Conservation (phyloP, 1,140 invertebrate genomes). For the Phymastichus coffea region DNA sequence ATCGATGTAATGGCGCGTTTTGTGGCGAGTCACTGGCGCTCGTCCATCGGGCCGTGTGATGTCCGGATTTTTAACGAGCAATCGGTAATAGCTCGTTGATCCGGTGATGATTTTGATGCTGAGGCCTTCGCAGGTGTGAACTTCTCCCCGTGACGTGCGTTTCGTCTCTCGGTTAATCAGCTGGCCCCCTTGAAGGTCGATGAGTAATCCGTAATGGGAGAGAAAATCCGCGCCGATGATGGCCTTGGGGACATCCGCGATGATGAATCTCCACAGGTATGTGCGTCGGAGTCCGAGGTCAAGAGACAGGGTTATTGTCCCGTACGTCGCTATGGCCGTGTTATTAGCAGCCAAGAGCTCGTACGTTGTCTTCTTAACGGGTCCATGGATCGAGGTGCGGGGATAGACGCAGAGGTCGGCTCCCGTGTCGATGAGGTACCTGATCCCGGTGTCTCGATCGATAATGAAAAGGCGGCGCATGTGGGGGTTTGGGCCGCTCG, state of each 20-base stretch:
- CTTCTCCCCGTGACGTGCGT: too few species aligned
- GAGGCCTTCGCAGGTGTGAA: constrained; percentile 18
- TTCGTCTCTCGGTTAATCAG: constrained; percentile 43
- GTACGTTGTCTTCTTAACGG: constrained; percentile 8
- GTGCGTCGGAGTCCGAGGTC: constrained; percentile 32
- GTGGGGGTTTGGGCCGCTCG: constrained; percentile 19
- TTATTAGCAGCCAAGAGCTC: constrained; percentile 29
- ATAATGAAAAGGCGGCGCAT: constrained; percentile 26
- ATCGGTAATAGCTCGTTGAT: background rate
- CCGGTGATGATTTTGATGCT: background rate
- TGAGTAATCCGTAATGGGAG: constrained; percentile 36
- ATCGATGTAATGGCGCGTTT: background rate
- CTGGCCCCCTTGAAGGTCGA: constrained; percentile 37
- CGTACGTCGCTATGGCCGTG: constrained; percentile 44
- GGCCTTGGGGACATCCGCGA: constrained; percentile 46
- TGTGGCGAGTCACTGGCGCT: background rate
- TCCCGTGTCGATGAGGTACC: constrained; percentile 27
- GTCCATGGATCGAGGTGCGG: background rate
- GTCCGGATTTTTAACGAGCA: background rate
- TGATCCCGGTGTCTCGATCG: background rate
- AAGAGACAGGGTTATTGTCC: constrained; percentile 33
- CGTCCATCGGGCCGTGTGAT: background rate
- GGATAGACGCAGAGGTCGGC: constrained; percentile 26
- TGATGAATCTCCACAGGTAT: constrained; percentile 46
- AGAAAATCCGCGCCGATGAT: constrained; percentile 54